These are phyloP conservation scores for Drosophila azteca DNA, from an alignment of 1,140 invertebrate species.

Conservation along the genomic window DNA sequence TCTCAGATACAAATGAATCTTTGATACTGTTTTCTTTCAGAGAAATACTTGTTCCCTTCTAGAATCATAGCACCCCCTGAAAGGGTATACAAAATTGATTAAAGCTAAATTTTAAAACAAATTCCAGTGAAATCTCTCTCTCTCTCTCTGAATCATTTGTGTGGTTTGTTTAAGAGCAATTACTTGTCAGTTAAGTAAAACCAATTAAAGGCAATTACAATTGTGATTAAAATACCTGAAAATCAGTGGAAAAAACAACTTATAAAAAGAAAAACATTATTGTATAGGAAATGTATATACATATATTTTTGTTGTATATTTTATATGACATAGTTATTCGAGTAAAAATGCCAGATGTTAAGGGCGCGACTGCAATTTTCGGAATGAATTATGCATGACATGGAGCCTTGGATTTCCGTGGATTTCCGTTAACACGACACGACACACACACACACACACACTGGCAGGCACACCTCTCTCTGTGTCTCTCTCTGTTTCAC, in stretches of 20 bases:
- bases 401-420: constrained; percentile 67
- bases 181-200: constrained; percentile 20
- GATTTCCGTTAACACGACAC: constrained; percentile 73
- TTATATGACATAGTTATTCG: not conserved
- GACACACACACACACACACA: constrained; percentile 42
- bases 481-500: not conserved
- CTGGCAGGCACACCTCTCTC: constrained; percentile 28
- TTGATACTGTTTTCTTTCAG: no score
- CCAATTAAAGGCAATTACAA: constrained; percentile 60
- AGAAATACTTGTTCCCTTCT: no score
- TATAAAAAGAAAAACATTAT: constrained; percentile 30
- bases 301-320: constrained; percentile 9
- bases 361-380: constrained; percentile 61
- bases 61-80: no score
- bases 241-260: constrained; percentile 23
- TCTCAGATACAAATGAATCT: no score
- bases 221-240: constrained; percentile 19
- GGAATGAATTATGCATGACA: constrained; percentile 76
- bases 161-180: constrained; percentile 6
- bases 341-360: constrained; percentile 19
- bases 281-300: constrained; percentile 8
- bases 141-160: constrained; percentile 43
- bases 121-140: not conserved
- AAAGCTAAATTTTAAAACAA: constrained; percentile 15
- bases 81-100: constrained; percentile 1